Evolutionary conservation across 2,888 invertebrate species (phyloP).

Genomic region (Tyria jacobaeae): DNA sequence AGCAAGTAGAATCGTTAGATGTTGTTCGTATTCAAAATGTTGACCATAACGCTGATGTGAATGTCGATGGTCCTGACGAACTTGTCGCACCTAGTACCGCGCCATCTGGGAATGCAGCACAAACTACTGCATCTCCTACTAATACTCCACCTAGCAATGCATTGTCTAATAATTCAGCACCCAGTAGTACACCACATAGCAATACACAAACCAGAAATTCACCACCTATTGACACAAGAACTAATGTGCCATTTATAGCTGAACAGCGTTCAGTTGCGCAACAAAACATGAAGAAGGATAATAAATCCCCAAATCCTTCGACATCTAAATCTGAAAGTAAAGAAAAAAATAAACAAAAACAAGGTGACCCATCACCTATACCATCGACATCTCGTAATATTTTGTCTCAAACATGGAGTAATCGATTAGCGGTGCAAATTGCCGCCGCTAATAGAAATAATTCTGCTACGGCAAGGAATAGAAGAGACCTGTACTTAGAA

Average conservation of each 20-base stretch:
- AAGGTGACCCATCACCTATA: conserved; percentile 35
- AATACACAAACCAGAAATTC: neutral
- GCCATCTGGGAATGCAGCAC: conserved; percentile 10
- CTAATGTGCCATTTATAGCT: conserved; percentile 29
- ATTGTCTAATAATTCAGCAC: neutral
- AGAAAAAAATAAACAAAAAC: conserved; percentile 37
- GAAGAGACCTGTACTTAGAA: conserved; percentile 76
- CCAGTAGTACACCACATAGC: neutral
- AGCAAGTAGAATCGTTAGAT: conserved; percentile 69
- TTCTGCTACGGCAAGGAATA: conserved; percentile 73
- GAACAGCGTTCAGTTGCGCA: conserved; percentile 15
- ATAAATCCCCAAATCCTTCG: conserved; percentile 39
- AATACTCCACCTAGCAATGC: neutral
- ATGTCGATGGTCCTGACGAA: conserved; percentile 76
- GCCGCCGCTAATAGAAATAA: conserved; percentile 80
- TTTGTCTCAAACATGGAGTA: conserved; percentile 70
- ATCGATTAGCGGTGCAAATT: conserved; percentile 80
- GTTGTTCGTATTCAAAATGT: conserved; percentile 77
- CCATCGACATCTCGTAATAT: conserved; percentile 44
- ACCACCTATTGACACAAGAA: neutral
- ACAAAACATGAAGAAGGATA: conserved; percentile 36
- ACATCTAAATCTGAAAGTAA: conserved; percentile 44
- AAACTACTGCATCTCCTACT: neutral
- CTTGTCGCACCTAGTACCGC: conserved; percentile 48
- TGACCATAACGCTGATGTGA: conserved; percentile 74